Percentiles rank a stretch among this genome's conserved stretches.
phyloP scores from a whole-genome alignment of 2,888 invertebrate genomes.

The Nycteola revayana region DNA sequence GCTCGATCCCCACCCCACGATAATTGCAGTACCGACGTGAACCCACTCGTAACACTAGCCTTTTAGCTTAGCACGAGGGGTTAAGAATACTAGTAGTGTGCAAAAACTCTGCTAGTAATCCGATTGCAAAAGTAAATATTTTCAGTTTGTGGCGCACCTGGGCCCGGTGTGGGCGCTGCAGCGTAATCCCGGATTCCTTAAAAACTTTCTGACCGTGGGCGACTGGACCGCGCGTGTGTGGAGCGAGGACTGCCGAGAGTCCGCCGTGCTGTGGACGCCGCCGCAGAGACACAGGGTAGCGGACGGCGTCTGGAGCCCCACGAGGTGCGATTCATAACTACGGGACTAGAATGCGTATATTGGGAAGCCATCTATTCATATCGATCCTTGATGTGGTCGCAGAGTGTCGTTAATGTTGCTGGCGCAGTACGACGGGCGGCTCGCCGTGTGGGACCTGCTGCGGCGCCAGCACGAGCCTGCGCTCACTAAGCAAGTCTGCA shows the following conservation, averaged over 20 bases:
- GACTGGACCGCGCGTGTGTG: conserved; percentile 96
- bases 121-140: no score
- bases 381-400: no score
- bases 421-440: conserved; percentile 88
- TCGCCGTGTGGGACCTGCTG: conserved; percentile 94
- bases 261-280: conserved; percentile 93
- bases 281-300: conserved; percentile 85
- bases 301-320: conserved; percentile 92
- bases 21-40: no score
- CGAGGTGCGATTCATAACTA: conserved; percentile 75
- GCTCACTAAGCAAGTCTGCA: conserved; percentile 76
- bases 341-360: no score
- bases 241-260: conserved; percentile 97
- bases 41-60: no score
- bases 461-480: conserved; percentile 90
- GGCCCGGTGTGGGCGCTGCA: conserved; percentile 93
- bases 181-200: conserved; percentile 94
- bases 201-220: conserved; percentile 95
- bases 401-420: conserved; percentile 92
- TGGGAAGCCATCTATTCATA: no score
- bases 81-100: no score
- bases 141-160: conserved; percentile 84
- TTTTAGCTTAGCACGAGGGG: no score
- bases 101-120: no score
- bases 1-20: no score